These are phyloP conservation scores for Melanocharis versteri DNA, from an alignment of 2,113 vertebrate species.

Conservation along the genomic window DNA sequence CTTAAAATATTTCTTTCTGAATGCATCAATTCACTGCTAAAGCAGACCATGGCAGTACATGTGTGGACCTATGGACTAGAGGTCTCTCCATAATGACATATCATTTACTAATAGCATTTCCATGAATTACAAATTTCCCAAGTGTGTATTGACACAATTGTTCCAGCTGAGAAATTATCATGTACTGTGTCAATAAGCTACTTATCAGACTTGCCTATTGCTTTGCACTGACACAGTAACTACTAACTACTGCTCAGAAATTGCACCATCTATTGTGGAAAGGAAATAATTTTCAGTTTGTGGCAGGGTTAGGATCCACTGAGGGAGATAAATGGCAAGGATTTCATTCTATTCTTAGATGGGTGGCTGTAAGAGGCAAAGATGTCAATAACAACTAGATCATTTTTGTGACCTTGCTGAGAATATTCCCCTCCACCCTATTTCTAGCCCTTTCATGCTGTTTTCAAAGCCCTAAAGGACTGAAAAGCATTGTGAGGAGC, in stretches of 20 bases:
- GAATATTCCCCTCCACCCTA: not conserved
- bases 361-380: conserved; percentile 5
- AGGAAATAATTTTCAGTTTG: conserved; percentile 30
- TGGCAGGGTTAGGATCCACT: conserved; percentile 21
- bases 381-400: conserved; percentile 48
- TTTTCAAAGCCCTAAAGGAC: conserved; percentile 29
- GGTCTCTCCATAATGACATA: not conserved
- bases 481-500: not conserved
- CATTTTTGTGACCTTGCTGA: conserved; percentile 31
- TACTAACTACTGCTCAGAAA: not conserved
- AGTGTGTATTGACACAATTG: not conserved
- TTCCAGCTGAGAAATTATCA: conserved; percentile 16
- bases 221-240: not conserved
- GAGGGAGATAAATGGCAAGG: conserved; percentile 19
- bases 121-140: not conserved
- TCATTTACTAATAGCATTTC: not conserved
- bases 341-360: conserved; percentile 22
- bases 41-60: not conserved
- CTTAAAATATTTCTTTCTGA: not conserved
- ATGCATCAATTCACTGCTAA: not conserved
- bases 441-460: conserved; percentile 16
- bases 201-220: not conserved
- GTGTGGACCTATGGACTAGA: not conserved
- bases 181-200: conserved; percentile 8
- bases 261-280: not conserved